These are phyloP conservation scores for Girardia tigrina DNA, from an alignment of 2,888 invertebrate genomes.

Conservation along the genomic window DNA sequence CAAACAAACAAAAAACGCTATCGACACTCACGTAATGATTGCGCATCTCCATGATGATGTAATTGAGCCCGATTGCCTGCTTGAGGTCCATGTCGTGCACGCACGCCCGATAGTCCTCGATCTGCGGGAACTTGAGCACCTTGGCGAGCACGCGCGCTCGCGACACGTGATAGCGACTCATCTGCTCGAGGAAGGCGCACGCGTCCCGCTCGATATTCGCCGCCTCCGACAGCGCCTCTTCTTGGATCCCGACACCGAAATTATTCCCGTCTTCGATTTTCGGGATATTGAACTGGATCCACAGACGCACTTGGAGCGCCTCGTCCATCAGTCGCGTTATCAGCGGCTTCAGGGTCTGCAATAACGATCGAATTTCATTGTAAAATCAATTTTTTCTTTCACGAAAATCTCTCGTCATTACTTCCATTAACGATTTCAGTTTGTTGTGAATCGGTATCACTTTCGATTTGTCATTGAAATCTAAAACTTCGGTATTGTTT, in stretches of 20 bases:
- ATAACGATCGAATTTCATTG: background rate
- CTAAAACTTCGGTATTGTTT: background rate
- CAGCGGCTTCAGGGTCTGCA: background rate
- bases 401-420: too few relatives aligned
- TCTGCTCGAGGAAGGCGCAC: conserved; percentile 90
- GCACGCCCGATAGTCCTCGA: conserved; percentile 75
- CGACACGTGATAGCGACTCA: conserved; percentile 79
- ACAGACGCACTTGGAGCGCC: conserved; percentile 70
- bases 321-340: conserved; percentile 42
- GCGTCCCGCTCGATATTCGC: conserved; percentile 82
- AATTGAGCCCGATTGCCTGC: conserved; percentile 78
- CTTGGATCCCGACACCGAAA: conserved; percentile 90
- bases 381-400: background rate
- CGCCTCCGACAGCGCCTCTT: conserved; percentile 38
- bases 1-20: too few relatives aligned
- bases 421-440: background rate
- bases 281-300: conserved; percentile 95
- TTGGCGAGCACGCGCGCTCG: conserved; percentile 63
- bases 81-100: conserved; percentile 88
- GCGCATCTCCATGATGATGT: conserved; percentile 84
- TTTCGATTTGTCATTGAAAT: background rate
- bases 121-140: conserved; percentile 90
- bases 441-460: background rate
- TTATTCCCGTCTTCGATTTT: conserved; percentile 99
- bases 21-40: conserved; percentile 74